Evolutionary conservation across 2,113 vertebrate genomes (phyloP).

Genomic region (Sylvietta virens): DNA sequence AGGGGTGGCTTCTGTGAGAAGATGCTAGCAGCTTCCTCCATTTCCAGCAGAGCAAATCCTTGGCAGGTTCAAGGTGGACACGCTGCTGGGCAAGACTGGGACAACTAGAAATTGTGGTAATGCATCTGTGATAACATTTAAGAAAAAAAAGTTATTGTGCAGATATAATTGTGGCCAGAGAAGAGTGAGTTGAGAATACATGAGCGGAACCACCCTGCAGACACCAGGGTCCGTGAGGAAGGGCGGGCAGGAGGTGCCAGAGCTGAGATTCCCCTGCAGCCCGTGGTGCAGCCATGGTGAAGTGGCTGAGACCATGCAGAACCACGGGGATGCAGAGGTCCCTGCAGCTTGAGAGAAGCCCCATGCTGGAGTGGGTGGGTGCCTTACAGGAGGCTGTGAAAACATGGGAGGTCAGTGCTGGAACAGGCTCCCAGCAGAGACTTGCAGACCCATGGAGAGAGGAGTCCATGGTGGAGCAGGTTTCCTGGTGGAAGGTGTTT

Average conservation of each 20-base stretch:
- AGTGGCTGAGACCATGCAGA: background rate
- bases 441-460: background rate
- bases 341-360: background rate
- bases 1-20: background rate
- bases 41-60: background rate
- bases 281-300: accelerated
- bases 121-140: background rate
- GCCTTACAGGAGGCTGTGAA: background rate
- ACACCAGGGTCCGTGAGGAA: background rate
- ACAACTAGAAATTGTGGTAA: background rate
- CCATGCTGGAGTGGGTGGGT: background rate
- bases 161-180: background rate
- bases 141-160: background rate
- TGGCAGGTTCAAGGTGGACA: background rate
- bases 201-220: background rate
- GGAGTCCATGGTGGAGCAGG: background rate
- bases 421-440: background rate
- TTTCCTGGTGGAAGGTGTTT: background rate
- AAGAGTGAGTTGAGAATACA: background rate
- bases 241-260: background rate
- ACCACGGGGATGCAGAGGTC: background rate
- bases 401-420: background rate
- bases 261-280: background rate
- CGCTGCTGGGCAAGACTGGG: background rate
- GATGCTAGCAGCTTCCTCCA: background rate